phyloP scores from a whole-genome alignment of 2,113 vertebrate genomes.

The Indicator indicator region DNA sequence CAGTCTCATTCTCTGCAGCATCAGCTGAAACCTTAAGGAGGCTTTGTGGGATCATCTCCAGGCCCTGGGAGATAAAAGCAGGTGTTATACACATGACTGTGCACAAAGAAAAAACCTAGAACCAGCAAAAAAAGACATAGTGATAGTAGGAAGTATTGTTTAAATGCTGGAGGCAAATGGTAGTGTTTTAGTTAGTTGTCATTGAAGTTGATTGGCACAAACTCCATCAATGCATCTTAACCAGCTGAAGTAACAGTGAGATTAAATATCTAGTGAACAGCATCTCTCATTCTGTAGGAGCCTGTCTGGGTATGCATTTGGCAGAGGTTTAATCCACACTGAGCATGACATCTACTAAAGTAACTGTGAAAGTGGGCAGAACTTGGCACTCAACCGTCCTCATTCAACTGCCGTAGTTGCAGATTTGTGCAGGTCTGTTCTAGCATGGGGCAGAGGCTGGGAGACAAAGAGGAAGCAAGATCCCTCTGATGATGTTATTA shows the following conservation, averaged over 20 bases:
- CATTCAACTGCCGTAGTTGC: neutral
- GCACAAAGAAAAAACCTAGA: neutral
- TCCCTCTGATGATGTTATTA: too few relatives aligned
- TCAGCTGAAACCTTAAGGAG: slow-evolving; percentile 3
- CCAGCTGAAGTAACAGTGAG: neutral
- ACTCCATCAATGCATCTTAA: neutral
- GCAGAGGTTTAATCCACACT: neutral
- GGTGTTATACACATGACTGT: neutral
- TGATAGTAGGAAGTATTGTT: neutral
- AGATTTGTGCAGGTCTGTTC: neutral
- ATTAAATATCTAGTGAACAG: neutral
- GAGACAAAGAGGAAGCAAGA: neutral
- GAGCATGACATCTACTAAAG: neutral
- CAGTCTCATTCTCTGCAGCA: neutral
- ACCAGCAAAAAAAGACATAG: neutral
- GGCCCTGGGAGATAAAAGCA: neutral
- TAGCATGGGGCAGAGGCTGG: neutral
- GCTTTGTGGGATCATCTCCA: neutral
- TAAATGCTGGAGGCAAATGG: neutral
- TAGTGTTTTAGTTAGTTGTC: neutral
- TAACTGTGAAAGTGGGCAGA: neutral
- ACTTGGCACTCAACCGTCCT: neutral
- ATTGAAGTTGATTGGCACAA: neutral
- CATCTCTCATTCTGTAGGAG: neutral
- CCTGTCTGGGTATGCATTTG: neutral